A percentile compares a stretch with the other conserved stretches of the same genome.
These are phyloP conservation scores for Colinus virginianus DNA, from an alignment of 2,113 vertebrate species.

Conservation along the genomic window DNA sequence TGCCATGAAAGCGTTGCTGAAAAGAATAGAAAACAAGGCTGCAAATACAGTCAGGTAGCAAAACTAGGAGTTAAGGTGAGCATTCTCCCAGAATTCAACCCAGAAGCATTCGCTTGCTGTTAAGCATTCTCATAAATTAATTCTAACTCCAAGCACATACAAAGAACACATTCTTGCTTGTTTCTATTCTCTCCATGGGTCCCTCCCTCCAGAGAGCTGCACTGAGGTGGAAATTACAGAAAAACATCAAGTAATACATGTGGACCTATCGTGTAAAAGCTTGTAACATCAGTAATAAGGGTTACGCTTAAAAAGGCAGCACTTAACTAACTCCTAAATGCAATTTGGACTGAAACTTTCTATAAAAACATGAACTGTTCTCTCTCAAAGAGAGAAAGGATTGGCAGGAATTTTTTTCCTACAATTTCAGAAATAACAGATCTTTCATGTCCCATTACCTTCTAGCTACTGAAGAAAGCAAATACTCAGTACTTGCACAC, in stretches of 20 bases:
- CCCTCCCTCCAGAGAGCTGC: neutral
- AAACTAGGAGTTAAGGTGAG: neutral
- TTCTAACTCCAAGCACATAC: neutral
- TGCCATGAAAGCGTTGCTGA: constrained; percentile 92
- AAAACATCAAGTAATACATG: accelerated
- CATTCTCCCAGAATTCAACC: neutral
- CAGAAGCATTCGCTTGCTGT: neutral
- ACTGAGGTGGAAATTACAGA: neutral
- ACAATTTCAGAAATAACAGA: neutral
- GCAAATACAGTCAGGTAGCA: neutral
- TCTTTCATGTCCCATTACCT: neutral
- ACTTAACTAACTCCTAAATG: neutral
- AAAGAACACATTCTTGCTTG: neutral
- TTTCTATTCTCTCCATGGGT: neutral
- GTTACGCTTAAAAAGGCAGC: neutral
- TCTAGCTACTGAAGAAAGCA: neutral
- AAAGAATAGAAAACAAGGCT: constrained; percentile 38
- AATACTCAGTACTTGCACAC: neutral
- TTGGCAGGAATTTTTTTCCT: neutral
- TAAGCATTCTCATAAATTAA: neutral
- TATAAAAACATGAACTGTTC: neutral
- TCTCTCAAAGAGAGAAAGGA: neutral
- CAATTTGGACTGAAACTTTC: neutral
- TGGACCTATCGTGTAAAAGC: neutral
- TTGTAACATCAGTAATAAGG: neutral